phyloP scores from a whole-genome alignment of 2,113 vertebrate genomes.

The Hiodon alosoides region DNA sequence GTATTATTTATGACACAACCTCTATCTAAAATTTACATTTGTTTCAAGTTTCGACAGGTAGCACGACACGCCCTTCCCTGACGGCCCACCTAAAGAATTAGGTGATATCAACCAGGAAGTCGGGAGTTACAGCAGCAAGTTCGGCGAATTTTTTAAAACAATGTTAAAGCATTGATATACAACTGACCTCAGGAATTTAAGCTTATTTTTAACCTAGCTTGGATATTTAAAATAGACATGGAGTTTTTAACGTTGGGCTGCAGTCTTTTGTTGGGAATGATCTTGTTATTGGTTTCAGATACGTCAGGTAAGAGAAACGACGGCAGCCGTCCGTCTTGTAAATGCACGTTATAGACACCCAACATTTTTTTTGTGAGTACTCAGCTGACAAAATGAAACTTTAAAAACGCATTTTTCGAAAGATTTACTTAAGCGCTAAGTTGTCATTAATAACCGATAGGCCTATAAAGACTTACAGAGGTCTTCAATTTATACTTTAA shows the following conservation, averaged over 20 bases:
- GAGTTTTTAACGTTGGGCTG: slow-evolving; percentile 1
- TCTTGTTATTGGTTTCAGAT: slow-evolving; percentile 28
- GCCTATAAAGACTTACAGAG: too few species aligned
- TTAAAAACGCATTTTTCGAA: too few species aligned
- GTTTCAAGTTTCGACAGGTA: slow-evolving; percentile 19
- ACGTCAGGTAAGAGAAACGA: slow-evolving; percentile 42
- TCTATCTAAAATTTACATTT: slow-evolving; percentile 26
- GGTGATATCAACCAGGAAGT: slow-evolving; percentile 20
- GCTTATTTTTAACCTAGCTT: neutral
- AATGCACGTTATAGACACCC: too few species aligned
- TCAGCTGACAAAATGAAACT: too few species aligned
- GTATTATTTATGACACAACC: slow-evolving; percentile 43
- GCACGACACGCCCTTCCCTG: slow-evolving; percentile 13
- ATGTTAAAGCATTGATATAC: too few species aligned
- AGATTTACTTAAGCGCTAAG: too few species aligned
- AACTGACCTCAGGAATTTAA: neutral
- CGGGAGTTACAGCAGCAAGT: too few species aligned
- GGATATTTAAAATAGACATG: slow-evolving; percentile 32
- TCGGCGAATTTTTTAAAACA: too few species aligned
- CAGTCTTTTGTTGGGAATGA: slow-evolving; percentile 32
- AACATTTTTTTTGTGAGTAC: neutral
- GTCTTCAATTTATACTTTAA: too few species aligned
- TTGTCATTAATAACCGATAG: too few species aligned
- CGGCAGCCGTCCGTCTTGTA: neutral
- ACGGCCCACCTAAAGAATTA: neutral